Percentiles rank a stretch among this genome's conserved stretches.
Evolutionary conservation across 2,113 vertebrate genomes (phyloP).

Genomic region (Neofelis nebulosa): DNA sequence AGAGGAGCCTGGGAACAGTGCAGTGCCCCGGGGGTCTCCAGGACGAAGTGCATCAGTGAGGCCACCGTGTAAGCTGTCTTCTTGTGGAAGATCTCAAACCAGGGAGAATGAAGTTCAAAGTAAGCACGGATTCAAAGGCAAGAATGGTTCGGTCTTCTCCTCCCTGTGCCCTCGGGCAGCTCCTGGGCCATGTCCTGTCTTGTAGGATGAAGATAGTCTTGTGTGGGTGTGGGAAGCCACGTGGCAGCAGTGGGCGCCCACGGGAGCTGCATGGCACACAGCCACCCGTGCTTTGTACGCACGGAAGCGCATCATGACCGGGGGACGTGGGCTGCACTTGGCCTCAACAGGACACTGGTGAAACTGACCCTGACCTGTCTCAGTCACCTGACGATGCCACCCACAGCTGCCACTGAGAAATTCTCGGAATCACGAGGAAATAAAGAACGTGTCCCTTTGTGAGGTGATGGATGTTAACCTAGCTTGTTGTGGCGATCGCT

Average conservation of each 20-base stretch:
- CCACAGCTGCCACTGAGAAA: background rate
- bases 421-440: background rate
- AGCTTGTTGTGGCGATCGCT: too few species aligned
- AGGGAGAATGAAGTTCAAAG: background rate
- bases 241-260: background rate
- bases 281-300: fast-evolving
- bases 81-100: background rate
- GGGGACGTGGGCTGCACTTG: background rate
- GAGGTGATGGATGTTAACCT: background rate
- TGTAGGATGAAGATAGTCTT: background rate
- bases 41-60: background rate
- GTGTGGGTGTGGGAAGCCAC: background rate
- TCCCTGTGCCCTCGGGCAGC: fast-evolving
- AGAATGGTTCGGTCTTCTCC: background rate
- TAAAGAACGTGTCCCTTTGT: background rate
- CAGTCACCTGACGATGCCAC: too few species aligned
- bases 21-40: background rate
- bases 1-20: fast-evolving
- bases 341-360: background rate
- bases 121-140: background rate
- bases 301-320: background rate
- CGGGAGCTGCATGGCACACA: fast-evolving
- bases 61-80: background rate
- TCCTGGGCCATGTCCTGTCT: background rate
- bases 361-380: background rate